A percentile compares a stretch with the other conserved stretches of the same genome.
Conservation (phyloP, 2,797 vertebrate species). For the Poliocrania exsul region DNA sequence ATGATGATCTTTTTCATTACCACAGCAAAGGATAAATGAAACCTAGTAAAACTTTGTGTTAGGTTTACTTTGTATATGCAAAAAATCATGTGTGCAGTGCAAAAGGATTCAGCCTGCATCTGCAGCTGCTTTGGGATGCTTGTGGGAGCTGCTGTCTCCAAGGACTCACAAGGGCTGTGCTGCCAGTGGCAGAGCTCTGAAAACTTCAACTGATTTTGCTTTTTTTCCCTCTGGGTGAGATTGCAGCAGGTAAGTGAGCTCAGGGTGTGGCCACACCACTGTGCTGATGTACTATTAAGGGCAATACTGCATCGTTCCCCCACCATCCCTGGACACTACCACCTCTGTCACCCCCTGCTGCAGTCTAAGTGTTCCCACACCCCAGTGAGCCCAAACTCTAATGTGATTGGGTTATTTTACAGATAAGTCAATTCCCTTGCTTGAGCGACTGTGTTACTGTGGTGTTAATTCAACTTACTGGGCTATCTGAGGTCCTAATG, state of each 20-base stretch:
- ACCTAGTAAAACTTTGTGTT: not conserved
- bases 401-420: not conserved
- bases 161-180: not conserved
- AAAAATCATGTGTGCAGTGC: not conserved
- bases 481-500: not conserved
- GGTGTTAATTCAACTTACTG: not conserved
- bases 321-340: not conserved
- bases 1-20: not conserved
- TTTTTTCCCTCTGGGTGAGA: not conserved
- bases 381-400: not conserved
- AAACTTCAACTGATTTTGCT: not conserved
- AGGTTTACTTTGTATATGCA: not conserved
- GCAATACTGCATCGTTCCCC: not conserved
- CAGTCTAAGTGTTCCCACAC: not conserved
- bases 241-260: rapidly evolving
- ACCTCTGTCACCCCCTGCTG: not conserved
- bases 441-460: not conserved
- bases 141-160: not conserved
- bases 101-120: not conserved
- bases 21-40: not conserved
- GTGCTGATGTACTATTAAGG: not conserved
- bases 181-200: not conserved
- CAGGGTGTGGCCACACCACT: not conserved
- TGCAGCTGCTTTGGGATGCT: not conserved
- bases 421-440: not conserved